Base-by-base conservation (phyloP, 2,113 vertebrate species). In the Lagopus muta region DNA sequence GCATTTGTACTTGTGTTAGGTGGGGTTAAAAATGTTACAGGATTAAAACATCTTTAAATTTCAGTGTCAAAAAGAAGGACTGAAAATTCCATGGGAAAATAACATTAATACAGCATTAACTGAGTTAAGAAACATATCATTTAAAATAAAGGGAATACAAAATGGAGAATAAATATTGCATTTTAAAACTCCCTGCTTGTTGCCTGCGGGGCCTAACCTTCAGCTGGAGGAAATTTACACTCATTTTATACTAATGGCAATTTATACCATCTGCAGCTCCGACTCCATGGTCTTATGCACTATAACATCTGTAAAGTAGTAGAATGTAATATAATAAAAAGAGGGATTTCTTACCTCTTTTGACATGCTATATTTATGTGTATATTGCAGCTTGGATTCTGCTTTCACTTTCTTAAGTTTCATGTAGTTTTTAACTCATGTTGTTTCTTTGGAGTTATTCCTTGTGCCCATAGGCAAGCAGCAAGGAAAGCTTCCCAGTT, bases 221-320 rank as follows among this genome's bases (percentile, higher is more conserved):
- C 93, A 96, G 87, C 93, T 96, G 94, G 79, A 92, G 87, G 82
- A 94, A 94, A 94, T 95, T 96, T 96, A 65, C 95, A 94, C 93
- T 86, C 61, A 5, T 93, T 96, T 96, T 95, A 82, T 80, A 72
- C 90, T 95, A 96, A 95, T 93, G 88, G 47, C 92, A 93, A 96
- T 93, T 89, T 88, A 94, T 91, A 93, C 82, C 96, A 94, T 88
- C 94, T 96, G 91, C 55, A 89, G 75, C 34, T 65, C 69, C 0
- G 3, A n/a, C 69, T 80, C 72, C 75, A 4, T 15, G 66, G 24
- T 40, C 76, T 69, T 64, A 72, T 1, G 8, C 80, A 57, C 5
- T 30, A 84, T 75, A 92, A 91, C 72, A 77, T 88, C 86, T 94
- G 47, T 48, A 81, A 94, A 94, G 92, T 90, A 94, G 86, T 84